Evolutionary conservation across 2,113 vertebrate species (phyloP).

Genomic region (Felis chaus): DNA sequence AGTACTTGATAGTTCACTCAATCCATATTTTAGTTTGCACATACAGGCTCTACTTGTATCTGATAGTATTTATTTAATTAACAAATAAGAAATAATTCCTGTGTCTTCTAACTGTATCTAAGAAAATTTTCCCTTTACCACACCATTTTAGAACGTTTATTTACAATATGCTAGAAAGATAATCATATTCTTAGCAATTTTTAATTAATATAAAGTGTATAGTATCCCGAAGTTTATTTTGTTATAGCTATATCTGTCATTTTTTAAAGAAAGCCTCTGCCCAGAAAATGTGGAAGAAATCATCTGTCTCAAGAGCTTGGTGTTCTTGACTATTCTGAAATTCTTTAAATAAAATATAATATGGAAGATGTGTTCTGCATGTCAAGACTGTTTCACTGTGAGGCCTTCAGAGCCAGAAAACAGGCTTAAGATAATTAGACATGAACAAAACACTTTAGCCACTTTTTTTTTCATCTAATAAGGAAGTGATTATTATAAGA

Average conservation of each 20-base stretch:
- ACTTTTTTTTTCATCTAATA: slow-evolving; percentile 24
- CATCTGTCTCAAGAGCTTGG: background rate
- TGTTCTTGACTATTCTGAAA: slow-evolving; percentile 55
- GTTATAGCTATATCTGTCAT: background rate
- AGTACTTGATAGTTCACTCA: background rate
- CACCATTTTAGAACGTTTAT: background rate
- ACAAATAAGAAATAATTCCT: background rate
- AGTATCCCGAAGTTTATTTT: background rate
- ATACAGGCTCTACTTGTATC: background rate
- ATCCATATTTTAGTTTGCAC: background rate
- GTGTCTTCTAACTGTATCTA: background rate
- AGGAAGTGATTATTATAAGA: slow-evolving; percentile 27
- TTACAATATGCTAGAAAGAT: background rate
- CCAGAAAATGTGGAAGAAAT: background rate
- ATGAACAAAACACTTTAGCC: slow-evolving; percentile 52
- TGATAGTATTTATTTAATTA: background rate
- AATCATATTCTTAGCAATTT: background rate
- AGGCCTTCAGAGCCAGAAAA: slow-evolving; percentile 57
- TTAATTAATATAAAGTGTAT: slow-evolving; percentile 12
- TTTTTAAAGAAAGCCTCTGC: slow-evolving; percentile 52
- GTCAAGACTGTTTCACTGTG: background rate
- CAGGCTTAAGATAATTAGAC: slow-evolving; percentile 18
- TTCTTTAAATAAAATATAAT: slow-evolving; percentile 69
- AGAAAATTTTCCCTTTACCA: background rate
- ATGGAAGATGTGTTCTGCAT: slow-evolving; percentile 28